Conservation (phyloP, 2,797 vertebrate genomes). For the Halcyon chelicuti region DNA sequence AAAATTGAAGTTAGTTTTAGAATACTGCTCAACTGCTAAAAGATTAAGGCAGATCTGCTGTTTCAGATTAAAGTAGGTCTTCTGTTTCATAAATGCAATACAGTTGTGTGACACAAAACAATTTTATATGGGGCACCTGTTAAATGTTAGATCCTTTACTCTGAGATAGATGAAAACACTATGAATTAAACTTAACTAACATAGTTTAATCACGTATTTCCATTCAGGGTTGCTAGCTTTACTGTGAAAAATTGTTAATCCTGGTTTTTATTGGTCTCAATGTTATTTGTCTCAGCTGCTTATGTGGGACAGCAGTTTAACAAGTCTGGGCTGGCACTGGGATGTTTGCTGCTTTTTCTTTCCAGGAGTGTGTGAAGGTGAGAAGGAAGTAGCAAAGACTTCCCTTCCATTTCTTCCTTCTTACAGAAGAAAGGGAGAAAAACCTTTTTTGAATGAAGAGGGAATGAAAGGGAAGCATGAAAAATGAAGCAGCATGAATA, state of each 20-base stretch:
- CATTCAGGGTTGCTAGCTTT: background rate
- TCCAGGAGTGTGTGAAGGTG: background rate
- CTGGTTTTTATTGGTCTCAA: background rate
- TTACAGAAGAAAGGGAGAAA: background rate
- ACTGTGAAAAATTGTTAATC: background rate
- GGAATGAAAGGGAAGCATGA: background rate
- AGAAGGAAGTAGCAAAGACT: background rate
- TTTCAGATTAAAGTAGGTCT: background rate
- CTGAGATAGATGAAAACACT: background rate
- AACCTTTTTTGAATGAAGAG: background rate
- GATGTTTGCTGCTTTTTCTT: background rate
- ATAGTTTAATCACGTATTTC: background rate
- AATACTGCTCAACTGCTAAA: background rate
- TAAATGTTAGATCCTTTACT: background rate
- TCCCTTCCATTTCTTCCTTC: background rate
- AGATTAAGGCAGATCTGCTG: background rate
- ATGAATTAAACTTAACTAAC: background rate
- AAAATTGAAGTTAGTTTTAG: slow-evolving; percentile 19
- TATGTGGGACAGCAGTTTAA: background rate
- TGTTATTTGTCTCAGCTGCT: background rate
- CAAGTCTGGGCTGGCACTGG: background rate
- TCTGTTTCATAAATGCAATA: background rate
- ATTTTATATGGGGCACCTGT: background rate
- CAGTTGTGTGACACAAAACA: background rate
- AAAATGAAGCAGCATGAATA: background rate